These are phyloP conservation scores for Luscinia megarhynchos DNA, from an alignment of 2,797 vertebrate genomes.

Conservation along the genomic window DNA sequence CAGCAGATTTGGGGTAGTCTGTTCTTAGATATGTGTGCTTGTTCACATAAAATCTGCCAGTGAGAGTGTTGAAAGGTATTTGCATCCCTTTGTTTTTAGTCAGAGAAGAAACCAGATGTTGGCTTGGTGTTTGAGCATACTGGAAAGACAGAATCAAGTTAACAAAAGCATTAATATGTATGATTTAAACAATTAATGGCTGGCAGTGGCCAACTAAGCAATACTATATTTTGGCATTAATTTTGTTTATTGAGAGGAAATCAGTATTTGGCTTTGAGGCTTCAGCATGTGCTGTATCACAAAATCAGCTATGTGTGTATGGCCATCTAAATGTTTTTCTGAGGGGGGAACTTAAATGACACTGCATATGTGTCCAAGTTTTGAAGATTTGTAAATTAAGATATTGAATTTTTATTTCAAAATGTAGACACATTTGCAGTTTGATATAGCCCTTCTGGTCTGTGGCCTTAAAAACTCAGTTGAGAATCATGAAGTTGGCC, in stretches of 20 bases:
- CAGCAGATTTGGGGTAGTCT: neutral
- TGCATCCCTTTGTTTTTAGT: neutral
- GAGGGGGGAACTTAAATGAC: neutral
- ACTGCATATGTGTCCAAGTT: neutral
- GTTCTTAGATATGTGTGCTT: neutral
- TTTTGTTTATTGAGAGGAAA: constrained; percentile 4
- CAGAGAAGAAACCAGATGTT: constrained; percentile 6
- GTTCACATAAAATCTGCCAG: neutral
- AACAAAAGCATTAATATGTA: constrained; percentile 3
- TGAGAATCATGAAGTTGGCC: neutral
- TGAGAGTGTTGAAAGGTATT: neutral
- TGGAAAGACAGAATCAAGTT: neutral
- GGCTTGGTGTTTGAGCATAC: neutral
- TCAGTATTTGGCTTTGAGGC: neutral
- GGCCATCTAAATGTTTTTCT: neutral
- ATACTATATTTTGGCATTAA: neutral
- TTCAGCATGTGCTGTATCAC: neutral
- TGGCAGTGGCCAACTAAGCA: neutral
- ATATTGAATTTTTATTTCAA: neutral
- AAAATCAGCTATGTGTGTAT: neutral
- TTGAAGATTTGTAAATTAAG: neutral
- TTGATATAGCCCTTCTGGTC: neutral
- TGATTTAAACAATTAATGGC: constrained; percentile 21
- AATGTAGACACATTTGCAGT: neutral
- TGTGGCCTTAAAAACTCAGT: neutral